Conservation (phyloP, 2,797 vertebrate genomes). For the Rhadinocentrus ornatus region DNA sequence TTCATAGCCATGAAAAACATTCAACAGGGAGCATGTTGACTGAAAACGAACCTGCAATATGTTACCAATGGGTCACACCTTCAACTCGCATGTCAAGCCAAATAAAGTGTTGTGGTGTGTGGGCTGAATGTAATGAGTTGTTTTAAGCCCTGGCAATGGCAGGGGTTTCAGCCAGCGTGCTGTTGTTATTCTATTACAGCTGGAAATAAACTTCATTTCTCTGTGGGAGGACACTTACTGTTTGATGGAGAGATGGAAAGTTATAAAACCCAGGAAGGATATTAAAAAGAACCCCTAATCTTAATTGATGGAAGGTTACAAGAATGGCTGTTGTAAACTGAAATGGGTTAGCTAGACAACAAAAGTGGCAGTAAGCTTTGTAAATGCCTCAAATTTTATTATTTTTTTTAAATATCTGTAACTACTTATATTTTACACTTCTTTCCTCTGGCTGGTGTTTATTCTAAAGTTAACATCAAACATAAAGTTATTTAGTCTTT, state of each 20-base stretch:
- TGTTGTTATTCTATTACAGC: slow-evolving; percentile 37
- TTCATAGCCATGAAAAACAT: background rate
- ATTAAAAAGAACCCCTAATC: slow-evolving; percentile 23
- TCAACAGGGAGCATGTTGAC: background rate
- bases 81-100: slow-evolving; percentile 29
- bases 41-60: slow-evolving; percentile 17
- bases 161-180: slow-evolving; percentile 10
- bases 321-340: background rate
- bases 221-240: slow-evolving; percentile 19
- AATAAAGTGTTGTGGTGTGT: slow-evolving; percentile 32
- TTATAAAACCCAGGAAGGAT: slow-evolving; percentile 17
- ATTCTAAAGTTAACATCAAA: background rate
- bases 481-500: background rate
- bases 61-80: slow-evolving; percentile 27
- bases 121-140: slow-evolving; percentile 24
- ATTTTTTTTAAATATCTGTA: too few relatives aligned
- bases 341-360: too few relatives aligned
- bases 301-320: background rate
- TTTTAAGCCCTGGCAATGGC: slow-evolving; percentile 44
- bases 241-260: slow-evolving; percentile 33
- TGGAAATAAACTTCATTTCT: slow-evolving; percentile 24
- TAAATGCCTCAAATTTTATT: too few relatives aligned
- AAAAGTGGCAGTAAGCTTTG: too few relatives aligned
- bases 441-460: too few relatives aligned
- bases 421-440: too few relatives aligned